Conservation (phyloP, 2,888 invertebrate genomes). For the Sicus ferrugineus region DNA sequence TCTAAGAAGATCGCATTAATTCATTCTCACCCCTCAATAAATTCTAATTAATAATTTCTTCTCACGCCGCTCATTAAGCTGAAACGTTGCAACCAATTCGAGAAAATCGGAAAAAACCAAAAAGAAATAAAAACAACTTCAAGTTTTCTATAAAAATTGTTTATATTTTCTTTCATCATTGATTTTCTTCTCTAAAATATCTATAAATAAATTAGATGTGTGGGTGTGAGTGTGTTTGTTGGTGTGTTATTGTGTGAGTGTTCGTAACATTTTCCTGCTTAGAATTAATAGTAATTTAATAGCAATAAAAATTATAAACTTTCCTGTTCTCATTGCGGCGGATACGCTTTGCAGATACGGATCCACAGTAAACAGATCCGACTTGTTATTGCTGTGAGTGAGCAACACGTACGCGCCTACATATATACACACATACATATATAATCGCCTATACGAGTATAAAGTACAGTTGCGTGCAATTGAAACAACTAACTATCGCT, state of each 20-base stretch:
- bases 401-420: conserved; percentile 14
- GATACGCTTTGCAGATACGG: conserved; percentile 2
- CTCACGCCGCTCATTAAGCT: too few species aligned
- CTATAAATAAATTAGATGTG: conserved; percentile 32
- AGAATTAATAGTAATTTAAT: conserved; percentile 27
- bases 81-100: too few species aligned
- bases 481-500: conserved; percentile 17
- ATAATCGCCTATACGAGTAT: conserved; percentile 5
- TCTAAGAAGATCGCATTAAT: too few species aligned
- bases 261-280: conserved; percentile 31
- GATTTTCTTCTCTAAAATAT: conserved; percentile 28
- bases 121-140: conserved; percentile 7
- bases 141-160: conserved; percentile 35
- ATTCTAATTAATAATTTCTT: too few species aligned
- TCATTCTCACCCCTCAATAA: too few species aligned
- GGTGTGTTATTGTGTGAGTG: conserved; percentile 21
- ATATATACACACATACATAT: conserved; percentile 7
- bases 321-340: conserved; percentile 4
- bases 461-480: conserved; percentile 13
- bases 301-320: conserved; percentile 13
- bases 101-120: neutral
- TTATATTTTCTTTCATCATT: conserved; percentile 37
- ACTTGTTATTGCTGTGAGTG: conserved; percentile 10
- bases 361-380: conserved; percentile 6
- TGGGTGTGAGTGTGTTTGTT: conserved; percentile 15